Evolutionary conservation across 2,113 vertebrate species (phyloP), one percentile per base, ranked within the genome.

Genomic region (Ciconia stormi): DNA sequence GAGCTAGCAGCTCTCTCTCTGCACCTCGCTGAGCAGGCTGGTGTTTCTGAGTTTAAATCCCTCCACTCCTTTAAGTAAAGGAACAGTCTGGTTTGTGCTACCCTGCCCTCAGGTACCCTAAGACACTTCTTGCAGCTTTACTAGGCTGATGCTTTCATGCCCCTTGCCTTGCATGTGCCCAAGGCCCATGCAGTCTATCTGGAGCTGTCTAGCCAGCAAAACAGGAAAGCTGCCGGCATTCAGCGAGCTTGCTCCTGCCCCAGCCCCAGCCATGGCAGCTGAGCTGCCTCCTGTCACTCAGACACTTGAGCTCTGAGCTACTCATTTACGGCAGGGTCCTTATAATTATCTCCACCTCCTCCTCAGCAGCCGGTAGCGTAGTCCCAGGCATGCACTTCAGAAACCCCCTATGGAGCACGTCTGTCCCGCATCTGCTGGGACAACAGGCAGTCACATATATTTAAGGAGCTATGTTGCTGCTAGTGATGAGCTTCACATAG

Each of bases 301-400:
- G 63, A 30, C 50, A 9, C 83, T 63, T 8, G n/a, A 66, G 42
- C 49, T 80, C 40, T 53, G 67, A 70, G 69, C n/a, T 74, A 19
- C 52, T 71, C 16, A 7, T 36, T 69, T 84, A 10, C 25, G 46
- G 52, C 50, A 71, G 38, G 4, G 29, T 22, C 78, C 52, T 77
- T 25, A 50, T 47, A 32, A 23, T 32, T 10, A 52, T 9, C 69
- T 25, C 26, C 70, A 38, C 32, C 66, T 66, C 52, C 52, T 67
- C 20, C 40, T n/a, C 9, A 1, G 55, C 36, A 83, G 58, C 44
- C 0, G 0, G 49, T 38, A 38, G 30, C 1, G 0, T 2, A 63
- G 42, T 30, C 47, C 58, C 25, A 53, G 76, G 15, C 55, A 7
- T 7, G 36, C 47, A 25, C 47, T 74, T 72, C 66, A 91, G 52